These are phyloP conservation scores for Diaprepes abbreviatus DNA, from an alignment of 2,888 invertebrate genomes.

Conservation along the genomic window DNA sequence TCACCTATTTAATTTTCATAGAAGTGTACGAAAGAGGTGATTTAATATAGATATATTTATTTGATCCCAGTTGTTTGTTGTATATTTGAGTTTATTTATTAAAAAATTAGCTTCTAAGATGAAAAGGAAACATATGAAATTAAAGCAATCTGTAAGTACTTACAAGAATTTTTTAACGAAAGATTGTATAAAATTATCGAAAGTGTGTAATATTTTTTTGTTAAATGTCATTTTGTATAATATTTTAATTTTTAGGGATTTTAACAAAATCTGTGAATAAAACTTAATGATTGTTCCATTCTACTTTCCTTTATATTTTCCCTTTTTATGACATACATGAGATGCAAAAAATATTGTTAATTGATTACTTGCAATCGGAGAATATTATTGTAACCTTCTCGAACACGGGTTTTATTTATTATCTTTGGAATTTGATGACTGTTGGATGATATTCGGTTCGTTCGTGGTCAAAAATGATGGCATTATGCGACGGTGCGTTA, in stretches of 20 bases:
- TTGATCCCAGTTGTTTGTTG: constrained; percentile 41
- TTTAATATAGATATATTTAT: too few relatives aligned
- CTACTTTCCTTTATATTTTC: neutral
- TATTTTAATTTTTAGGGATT: constrained; percentile 41
- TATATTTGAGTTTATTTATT: constrained; percentile 44
- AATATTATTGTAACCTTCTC: too few relatives aligned
- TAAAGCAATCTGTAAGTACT: constrained; percentile 34
- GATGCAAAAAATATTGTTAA: too few relatives aligned
- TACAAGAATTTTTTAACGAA: neutral
- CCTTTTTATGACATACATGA: too few relatives aligned
- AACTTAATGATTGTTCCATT: constrained; percentile 41
- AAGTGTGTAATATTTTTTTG: constrained; percentile 35
- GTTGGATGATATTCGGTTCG: too few relatives aligned
- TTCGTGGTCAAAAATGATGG: too few relatives aligned
- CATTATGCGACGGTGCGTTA: too few relatives aligned
- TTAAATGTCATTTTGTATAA: constrained; percentile 42
- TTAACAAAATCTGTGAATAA: constrained; percentile 48
- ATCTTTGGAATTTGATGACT: too few relatives aligned
- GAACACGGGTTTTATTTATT: too few relatives aligned
- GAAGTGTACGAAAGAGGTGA: too few relatives aligned
- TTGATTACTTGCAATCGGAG: too few relatives aligned
- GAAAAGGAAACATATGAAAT: neutral
- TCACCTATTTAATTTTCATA: too few relatives aligned
- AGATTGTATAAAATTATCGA: constrained; percentile 32
- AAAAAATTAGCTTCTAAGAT: constrained; percentile 11